Percentiles rank a stretch among this genome's conserved stretches.
Conservation (phyloP, 2,113 vertebrate genomes). For the Salvelinus alpinus region DNA sequence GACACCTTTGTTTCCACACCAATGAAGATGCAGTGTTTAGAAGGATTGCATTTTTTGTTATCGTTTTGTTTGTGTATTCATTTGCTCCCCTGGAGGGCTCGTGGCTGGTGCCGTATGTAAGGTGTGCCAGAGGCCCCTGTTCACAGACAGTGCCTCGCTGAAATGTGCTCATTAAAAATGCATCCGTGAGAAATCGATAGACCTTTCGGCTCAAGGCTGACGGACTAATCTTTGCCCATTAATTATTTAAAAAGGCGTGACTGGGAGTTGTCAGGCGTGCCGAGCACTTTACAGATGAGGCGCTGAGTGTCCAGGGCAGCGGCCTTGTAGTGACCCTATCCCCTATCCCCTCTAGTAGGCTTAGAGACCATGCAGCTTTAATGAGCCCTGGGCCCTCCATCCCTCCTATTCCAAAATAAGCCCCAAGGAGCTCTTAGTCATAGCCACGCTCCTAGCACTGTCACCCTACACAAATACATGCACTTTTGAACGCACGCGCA, state of each 20-base stretch:
- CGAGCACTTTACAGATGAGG: constrained; percentile 19
- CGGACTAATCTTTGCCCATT: constrained; percentile 73
- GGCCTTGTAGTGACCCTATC: constrained; percentile 18
- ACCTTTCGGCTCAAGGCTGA: constrained; percentile 69
- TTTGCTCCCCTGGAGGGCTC: not conserved
- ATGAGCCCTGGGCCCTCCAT: constrained; percentile 56
- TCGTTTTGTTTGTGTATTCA: constrained; percentile 13
- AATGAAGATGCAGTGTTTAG: not conserved
- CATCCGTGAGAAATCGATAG: constrained; percentile 75
- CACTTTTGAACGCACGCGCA: not conserved
- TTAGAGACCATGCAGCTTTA: constrained; percentile 70
- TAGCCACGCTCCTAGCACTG: not conserved
- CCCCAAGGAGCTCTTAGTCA: not conserved
- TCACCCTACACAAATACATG: constrained; percentile 8
- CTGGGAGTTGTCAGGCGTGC: constrained; percentile 5
- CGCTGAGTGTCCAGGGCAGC: no score
- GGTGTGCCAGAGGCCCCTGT: constrained; percentile 51
- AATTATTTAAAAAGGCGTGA: constrained; percentile 73
- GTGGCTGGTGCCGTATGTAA: constrained; percentile 7
- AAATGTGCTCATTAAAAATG: constrained; percentile 79
- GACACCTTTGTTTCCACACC: not conserved
- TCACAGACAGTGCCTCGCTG: constrained; percentile 72
- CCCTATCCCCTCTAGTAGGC: constrained; percentile 62
- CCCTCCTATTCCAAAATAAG: not conserved
- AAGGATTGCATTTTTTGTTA: constrained; percentile 64